A percentile compares a stretch with the other conserved stretches of the same genome.
phyloP scores from a whole-genome alignment of 2,113 vertebrate species.

The Dipodomys merriami region DNA sequence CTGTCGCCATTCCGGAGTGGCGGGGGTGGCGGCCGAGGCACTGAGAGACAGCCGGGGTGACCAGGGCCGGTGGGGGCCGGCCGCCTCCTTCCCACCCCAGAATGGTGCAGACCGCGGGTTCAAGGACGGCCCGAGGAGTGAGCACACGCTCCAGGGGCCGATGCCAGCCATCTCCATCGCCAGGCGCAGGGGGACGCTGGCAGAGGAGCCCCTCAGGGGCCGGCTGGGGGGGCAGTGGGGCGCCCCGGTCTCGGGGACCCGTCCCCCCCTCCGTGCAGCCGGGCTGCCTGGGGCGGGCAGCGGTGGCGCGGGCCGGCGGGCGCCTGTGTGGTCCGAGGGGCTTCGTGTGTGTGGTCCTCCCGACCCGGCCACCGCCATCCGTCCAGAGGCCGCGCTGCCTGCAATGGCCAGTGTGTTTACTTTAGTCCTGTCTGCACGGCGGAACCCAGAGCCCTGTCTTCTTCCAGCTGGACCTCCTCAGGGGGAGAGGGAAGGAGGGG shows the following conservation, averaged over 20 bases:
- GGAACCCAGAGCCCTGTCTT: slow-evolving; percentile 94
- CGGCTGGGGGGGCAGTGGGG: not conserved
- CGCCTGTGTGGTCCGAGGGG: slow-evolving; percentile 95
- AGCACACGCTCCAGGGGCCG: too few species aligned
- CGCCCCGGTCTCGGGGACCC: not conserved
- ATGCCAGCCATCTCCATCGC: too few species aligned
- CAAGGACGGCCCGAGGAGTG: not conserved
- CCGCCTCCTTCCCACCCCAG: rapidly evolving
- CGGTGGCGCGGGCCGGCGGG: slow-evolving; percentile 86
- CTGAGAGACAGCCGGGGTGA: not conserved
- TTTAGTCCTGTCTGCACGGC: slow-evolving; percentile 99
- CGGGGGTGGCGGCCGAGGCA: not conserved
- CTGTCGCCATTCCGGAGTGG: not conserved
- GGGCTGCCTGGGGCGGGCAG: slow-evolving; percentile 74
- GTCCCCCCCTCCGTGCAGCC: slow-evolving; percentile 67
- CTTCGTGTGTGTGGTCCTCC: slow-evolving; percentile 96
- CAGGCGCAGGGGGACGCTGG: too few species aligned
- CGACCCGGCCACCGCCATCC: slow-evolving; percentile 95
- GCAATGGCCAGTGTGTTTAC: slow-evolving; percentile 99
- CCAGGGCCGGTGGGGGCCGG: not conserved
- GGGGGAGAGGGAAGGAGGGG: slow-evolving; percentile 77
- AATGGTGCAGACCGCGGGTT: rapidly evolving
- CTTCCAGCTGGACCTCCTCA: slow-evolving; percentile 99
- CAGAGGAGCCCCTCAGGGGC: not conserved
- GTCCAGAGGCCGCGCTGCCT: slow-evolving; percentile 98